Evolutionary conservation across 1,140 invertebrate species (phyloP), one percentile per base, ranked within the genome.

Genomic region (Wiebesia pumilae): DNA sequence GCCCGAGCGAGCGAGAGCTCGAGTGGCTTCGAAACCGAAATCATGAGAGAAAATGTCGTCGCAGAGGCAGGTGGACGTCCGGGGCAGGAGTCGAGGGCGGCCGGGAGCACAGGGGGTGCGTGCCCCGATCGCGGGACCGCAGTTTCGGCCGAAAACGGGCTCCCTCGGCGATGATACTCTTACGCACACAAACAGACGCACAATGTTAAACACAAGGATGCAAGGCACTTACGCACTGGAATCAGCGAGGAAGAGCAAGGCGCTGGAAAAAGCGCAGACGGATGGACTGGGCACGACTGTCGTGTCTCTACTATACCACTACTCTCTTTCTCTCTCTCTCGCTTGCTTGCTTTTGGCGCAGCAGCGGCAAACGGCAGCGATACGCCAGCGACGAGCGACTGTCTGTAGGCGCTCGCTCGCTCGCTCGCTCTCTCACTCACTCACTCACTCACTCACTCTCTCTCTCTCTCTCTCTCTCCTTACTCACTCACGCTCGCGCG

Each of bases 161-260:
- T 24, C 24, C 58, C 51, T 6, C 51, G 51, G 19, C 19, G 51
- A 54, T 24, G 58, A 27, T 54, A 54, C 9, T 0, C 24, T 27
- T 14, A 62, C 58, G 27, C 24, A 62, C 21, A 6, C 24, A 62
- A 3, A 62, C 58, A 62, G 21, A 27, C 1, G 58, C 24, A 62
- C 24, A 24, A 62, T 3, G 27, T 27, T 27, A 10, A 62, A 73
- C 30, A 43, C 40, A 73, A 30, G 43, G 30, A 83, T 38, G 27
- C 21, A 27, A 86, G 85, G 80, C 86, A 84, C 51, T 86, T 58
- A 86, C 71, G 79, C 79, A 33, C 16, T 67, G 80, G 38, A 27
- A 19, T 43, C 62, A 38, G 69, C 33, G 78, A 24, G 33, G 78
- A 65, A 7, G 65, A 81, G 19, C 19, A 69, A 33, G 7, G 16